Conservation (phyloP, 1,140 invertebrate genomes). For the Physella acuta region DNA sequence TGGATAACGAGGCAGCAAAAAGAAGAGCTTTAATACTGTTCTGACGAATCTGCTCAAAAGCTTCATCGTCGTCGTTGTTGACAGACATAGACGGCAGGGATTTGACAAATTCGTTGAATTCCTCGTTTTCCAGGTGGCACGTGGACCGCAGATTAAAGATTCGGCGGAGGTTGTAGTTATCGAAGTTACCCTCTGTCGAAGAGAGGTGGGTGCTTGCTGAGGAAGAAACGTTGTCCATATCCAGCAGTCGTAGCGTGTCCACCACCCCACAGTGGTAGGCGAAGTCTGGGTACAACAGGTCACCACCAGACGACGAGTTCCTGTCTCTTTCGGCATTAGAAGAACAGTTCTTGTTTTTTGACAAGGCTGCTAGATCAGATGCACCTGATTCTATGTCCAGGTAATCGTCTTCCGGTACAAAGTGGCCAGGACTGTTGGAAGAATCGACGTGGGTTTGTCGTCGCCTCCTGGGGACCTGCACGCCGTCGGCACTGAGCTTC, state of each 20-base stretch:
- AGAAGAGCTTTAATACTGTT: slow-evolving; percentile 4
- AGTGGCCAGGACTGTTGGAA: no score
- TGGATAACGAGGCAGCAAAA: background rate
- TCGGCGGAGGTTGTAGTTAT: background rate
- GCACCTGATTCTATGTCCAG: no score
- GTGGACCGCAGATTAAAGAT: background rate
- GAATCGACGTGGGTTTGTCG: no score
- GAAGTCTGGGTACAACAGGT: background rate
- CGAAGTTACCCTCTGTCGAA: no score
- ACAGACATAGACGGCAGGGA: background rate
- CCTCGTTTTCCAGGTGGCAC: background rate
- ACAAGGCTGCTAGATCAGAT: no score
- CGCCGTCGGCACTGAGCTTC: no score
- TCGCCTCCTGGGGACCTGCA: no score
- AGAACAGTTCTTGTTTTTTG: slow-evolving; percentile 4
- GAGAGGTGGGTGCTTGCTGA: background rate
- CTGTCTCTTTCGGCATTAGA: slow-evolving; percentile 6
- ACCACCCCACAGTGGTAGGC: slow-evolving; percentile 11
- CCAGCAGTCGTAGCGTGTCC: slow-evolving; percentile 1
- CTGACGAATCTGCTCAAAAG: background rate
- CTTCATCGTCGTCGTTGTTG: background rate
- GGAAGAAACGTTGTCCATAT: background rate
- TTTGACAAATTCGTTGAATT: background rate
- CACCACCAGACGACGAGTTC: slow-evolving; percentile 10
- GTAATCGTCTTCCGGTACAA: no score